Evolutionary conservation across 1,140 invertebrate genomes (phyloP), one percentile per base, ranked within the genome.

Genomic region (Ips typographus): DNA sequence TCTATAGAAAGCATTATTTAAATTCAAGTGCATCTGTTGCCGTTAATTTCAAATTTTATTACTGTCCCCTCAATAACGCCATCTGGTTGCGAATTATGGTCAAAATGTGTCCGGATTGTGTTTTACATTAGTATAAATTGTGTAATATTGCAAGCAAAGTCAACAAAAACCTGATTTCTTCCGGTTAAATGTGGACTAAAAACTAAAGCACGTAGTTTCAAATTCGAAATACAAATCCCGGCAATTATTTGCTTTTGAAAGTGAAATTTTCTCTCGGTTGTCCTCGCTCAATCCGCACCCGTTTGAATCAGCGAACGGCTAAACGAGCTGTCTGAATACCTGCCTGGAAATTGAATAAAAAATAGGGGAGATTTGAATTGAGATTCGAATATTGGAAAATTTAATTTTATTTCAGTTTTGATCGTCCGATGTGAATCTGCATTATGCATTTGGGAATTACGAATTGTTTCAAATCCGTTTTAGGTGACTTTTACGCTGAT

Each of bases 181-280:
- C 22, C 44, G 6, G 22, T 49, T 49, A 49, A 49, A 49, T 49
- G 3, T 49, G 44, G 44, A 49, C 57, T 38, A 61, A 37, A 49
- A 47, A 61, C 8, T 61, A 61, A 42, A 47, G 43, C 59, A 61
- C 59, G 43, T 61, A 61, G 8, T 61, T 61, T 61, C 43, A 43
- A n/a, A 61, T 47, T 49, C 8, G 42, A 61, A 61, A 47, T 61
- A 61, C 59, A 59, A 61, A 61, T 61, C 59, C 59, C 5, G 41
- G 43, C 59, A 61, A 61, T 61, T 61, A 61, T 61, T 61, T 49
- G 59, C 59, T 47, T 61, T 47, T 61, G 59, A 61, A 61, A 61
- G 59, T 61, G 59, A 61, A 61, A 61, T 61, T 61, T 61, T 44
- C 59, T 44, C 59, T 38, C 59, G 40, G 38, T 58, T 58, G 56